Evolutionary conservation across 2,888 invertebrate genomes (phyloP).

Genomic region (Synergus itoensis): DNA sequence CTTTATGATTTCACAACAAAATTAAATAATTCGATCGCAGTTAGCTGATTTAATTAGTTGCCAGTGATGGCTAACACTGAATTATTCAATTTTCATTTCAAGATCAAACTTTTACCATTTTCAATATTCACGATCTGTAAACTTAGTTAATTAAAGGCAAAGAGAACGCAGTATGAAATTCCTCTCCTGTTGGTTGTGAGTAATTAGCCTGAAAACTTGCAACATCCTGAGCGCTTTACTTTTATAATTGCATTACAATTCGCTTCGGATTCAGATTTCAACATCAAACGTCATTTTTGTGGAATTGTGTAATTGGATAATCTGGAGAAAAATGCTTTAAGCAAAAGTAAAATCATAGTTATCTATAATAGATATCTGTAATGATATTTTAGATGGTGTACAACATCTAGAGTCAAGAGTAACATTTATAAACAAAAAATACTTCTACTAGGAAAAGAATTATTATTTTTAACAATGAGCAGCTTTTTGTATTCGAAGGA

Average conservation of each 20-base stretch:
- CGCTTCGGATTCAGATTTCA: background rate
- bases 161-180: slow-evolving; percentile 37
- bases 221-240: slow-evolving; percentile 21
- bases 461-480: background rate
- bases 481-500: no score
- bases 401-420: no score
- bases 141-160: slow-evolving; percentile 41
- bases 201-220: slow-evolving; percentile 30
- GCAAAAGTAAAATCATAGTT: no score
- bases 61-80: slow-evolving; percentile 25
- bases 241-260: slow-evolving; percentile 26
- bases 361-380: no score
- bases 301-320: background rate
- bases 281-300: background rate
- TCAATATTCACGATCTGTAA: slow-evolving; percentile 40
- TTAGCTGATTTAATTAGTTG: slow-evolving; percentile 27
- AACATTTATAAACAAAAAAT: no score
- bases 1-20: background rate
- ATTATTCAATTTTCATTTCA: slow-evolving; percentile 40
- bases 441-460: no score
- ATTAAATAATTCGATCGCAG: background rate
- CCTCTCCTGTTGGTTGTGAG: slow-evolving; percentile 26
- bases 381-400: no score
- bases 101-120: slow-evolving; percentile 39
- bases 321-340: no score